Evolutionary conservation across 2,113 vertebrate genomes (phyloP).

Genomic region (Lepidothrix coronata): DNA sequence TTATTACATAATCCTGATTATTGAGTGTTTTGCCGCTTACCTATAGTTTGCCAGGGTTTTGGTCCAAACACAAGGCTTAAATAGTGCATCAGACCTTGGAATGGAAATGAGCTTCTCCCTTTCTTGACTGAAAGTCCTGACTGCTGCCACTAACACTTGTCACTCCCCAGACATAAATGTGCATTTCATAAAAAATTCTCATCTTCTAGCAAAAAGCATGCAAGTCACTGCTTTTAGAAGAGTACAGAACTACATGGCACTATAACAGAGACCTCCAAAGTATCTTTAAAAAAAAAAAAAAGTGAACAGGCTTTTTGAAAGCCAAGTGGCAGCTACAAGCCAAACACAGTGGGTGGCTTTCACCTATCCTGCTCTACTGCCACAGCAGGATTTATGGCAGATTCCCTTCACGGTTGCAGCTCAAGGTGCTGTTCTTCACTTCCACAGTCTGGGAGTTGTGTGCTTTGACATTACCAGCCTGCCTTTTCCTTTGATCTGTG

Average conservation of each 20-base stretch:
- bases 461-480: not conserved
- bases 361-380: not conserved
- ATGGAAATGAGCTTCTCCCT: not conserved
- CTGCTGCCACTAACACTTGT: not conserved
- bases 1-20: slow-evolving; percentile 24
- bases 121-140: not conserved
- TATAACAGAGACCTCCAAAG: not conserved
- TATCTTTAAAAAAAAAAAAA: not conserved
- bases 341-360: not conserved
- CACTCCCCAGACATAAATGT: not conserved
- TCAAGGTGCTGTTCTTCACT: not conserved
- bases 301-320: not conserved
- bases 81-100: not conserved
- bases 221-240: not conserved
- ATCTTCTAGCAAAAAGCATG: not conserved
- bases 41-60: not conserved
- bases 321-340: not conserved
- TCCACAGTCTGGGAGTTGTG: not conserved
- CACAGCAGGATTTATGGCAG: slow-evolving; percentile 16
- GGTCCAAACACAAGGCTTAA: not conserved
- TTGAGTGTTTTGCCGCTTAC: slow-evolving; percentile 1
- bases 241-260: not conserved
- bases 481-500: not conserved
- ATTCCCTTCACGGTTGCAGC: not conserved
- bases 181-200: not conserved